Evolutionary conservation across 2,113 vertebrate species (phyloP), one percentile per base, ranked within the genome.

Genomic region (Amblyornis subalaris): DNA sequence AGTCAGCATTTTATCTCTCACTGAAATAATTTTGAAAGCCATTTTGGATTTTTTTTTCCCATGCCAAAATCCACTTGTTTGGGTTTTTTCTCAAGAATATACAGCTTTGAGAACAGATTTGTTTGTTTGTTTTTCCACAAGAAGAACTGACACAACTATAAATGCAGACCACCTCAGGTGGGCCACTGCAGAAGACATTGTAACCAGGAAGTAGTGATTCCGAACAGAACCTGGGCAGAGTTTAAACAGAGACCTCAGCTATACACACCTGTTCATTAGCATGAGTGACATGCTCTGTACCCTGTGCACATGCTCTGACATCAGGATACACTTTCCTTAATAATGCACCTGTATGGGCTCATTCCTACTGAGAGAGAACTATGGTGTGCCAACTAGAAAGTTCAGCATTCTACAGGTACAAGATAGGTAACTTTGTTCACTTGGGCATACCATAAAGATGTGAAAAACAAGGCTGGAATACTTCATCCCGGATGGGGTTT

Each of bases 261-360:
- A 17, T 6, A 44, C 47, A 50, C 12, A 38, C 3, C 51, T 5
- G 1, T 25, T 11, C 25, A 3, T 66, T n/a, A 21, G 18, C n/a
- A 12, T 16, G 14, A 21, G 51, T 24, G 14, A 38, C 35, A 40
- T 42, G 6, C 45, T 44, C 4, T 15, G 14, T 9, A 24, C 35
- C 40, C 23, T 55, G 36, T 44, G 47, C 62, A 44, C 12, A 1
- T 10, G 22, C 17, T 0, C 0, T 25, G 23, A 12, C 0, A 0
- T 28, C 35, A 21, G 18, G 40, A 45, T 10, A 9, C 21, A 11
- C 31, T 10, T 35, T 21, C 40, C 15, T 45, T 61, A 29, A 7
- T 31, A 61, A 55, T 9, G 3, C 33, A 16, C 8, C 22, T 19
- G 6, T 15, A 19, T 19, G 35, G 57, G 48, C 48, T 62, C 55